A percentile compares a stretch with the other conserved stretches of the same genome.
Conservation (phyloP, 1,140 invertebrate species). For the Lordiphosa stackelbergi region DNA sequence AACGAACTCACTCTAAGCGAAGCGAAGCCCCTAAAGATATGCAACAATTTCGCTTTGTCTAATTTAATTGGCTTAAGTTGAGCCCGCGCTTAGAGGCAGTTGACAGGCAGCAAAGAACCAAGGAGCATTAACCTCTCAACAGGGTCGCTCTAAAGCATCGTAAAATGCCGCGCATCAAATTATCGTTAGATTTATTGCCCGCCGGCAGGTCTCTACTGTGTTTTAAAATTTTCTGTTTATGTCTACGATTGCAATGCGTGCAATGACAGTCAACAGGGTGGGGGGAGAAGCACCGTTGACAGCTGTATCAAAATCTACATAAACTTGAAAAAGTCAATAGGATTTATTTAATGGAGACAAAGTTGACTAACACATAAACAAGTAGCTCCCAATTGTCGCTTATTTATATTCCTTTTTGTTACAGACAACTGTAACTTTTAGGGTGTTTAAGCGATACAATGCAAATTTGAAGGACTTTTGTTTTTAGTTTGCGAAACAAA, state of each 20-base stretch:
- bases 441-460: too few species aligned
- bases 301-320: neutral
- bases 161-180: slow-evolving; percentile 45
- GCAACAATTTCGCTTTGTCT: slow-evolving; percentile 43
- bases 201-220: neutral
- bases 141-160: slow-evolving; percentile 22
- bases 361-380: too few species aligned
- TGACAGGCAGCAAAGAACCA: neutral
- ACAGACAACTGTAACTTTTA: too few species aligned
- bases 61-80: slow-evolving; percentile 46
- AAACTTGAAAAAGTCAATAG: neutral
- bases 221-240: too few species aligned
- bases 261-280: neutral
- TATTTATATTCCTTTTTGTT: too few species aligned
- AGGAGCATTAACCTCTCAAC: slow-evolving; percentile 30
- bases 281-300: too few species aligned
- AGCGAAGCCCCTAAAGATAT: slow-evolving; percentile 25
- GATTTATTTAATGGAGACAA: too few species aligned
- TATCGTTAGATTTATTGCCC: slow-evolving; percentile 51
- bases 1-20: neutral
- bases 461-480: too few species aligned
- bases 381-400: too few species aligned
- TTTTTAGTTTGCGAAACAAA: too few species aligned
- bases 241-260: neutral
- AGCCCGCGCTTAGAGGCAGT: slow-evolving; percentile 25